Evolutionary conservation across 2,113 vertebrate genomes (phyloP), one percentile per base, ranked within the genome.

Genomic region (Cololabis saira): DNA sequence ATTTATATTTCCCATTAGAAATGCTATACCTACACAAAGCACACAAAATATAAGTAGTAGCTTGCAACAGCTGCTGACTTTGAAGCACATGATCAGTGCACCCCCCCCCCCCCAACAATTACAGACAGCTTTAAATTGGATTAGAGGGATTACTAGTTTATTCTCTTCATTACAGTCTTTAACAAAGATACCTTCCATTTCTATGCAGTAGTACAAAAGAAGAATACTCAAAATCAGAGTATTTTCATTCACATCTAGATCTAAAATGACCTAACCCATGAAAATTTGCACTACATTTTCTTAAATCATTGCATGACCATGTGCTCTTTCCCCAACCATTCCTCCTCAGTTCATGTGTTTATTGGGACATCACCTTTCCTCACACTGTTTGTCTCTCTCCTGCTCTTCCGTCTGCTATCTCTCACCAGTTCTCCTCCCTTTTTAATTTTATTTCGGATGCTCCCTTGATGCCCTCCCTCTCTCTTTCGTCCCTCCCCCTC

Each of bases 61-160:
- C 37, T 49, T 5, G 24, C 22, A 52, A 2, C 50, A 2, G 16
- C 56, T 43, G 16, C 30, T 52, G 41, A 51, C 30, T 30, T 30
- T 3, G 8, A 30, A 8, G 4, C 3, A 30, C 33, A 37, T 37
- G 33, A 37, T 16, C 42, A 11, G 13, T 13, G 3, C 24, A 27
- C 24, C 24, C 24, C 24, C 24, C 2, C 24, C 24, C 24, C 24
- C 2, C 24, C 24, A 74, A 64, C 50, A 81, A 80, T 80, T 80
- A 80, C 54, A 57, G 59, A 33, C 57, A 56, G 72, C 61, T 86
- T 87, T 71, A 53, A 71, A 59, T 65, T 71, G 77, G 77, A 87
- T 86, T 80, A 81, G 42, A 45, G 57, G 74, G 74, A 79, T 82
- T 75, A 77, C 64, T 45, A 42, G 49, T 76, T 70, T 76, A 78